Evolutionary conservation across 2,113 vertebrate genomes (phyloP).

Genomic region (Megaceryle maxima): DNA sequence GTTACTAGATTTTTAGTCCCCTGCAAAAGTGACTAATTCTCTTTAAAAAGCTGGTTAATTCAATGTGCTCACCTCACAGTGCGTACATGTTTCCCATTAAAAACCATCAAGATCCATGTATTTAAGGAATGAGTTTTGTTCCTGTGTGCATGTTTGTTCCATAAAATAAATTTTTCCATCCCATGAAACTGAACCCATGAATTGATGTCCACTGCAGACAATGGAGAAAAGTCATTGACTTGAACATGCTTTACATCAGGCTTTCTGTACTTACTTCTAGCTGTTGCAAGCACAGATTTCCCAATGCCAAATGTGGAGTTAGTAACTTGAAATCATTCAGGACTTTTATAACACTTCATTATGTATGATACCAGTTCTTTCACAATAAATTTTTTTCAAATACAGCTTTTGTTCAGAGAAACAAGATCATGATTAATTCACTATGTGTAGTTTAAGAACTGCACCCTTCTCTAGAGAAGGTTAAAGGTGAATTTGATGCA

Average conservation of each 20-base stretch:
- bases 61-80: neutral
- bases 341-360: conserved; percentile 45
- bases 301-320: neutral
- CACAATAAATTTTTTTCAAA: conserved; percentile 10
- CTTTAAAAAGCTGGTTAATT: neutral
- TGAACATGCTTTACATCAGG: neutral
- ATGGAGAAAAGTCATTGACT: conserved; percentile 1
- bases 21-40: neutral
- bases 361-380: conserved; percentile 28
- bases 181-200: neutral
- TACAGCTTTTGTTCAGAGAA: conserved; percentile 5
- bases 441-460: neutral
- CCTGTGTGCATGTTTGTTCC: conserved; percentile 11
- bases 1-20: neutral
- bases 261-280: neutral
- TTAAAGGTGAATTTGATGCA: conserved; percentile 1
- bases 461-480: neutral
- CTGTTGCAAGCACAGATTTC: conserved; percentile 24
- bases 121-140: neutral
- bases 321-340: conserved; percentile 17
- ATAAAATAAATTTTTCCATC: conserved; percentile 17
- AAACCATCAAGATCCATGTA: neutral
- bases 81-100: conserved; percentile 1
- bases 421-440: neutral
- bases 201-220: neutral